phyloP scores from a whole-genome alignment of 2,113 vertebrate genomes.

The Xenopus borealis region DNA sequence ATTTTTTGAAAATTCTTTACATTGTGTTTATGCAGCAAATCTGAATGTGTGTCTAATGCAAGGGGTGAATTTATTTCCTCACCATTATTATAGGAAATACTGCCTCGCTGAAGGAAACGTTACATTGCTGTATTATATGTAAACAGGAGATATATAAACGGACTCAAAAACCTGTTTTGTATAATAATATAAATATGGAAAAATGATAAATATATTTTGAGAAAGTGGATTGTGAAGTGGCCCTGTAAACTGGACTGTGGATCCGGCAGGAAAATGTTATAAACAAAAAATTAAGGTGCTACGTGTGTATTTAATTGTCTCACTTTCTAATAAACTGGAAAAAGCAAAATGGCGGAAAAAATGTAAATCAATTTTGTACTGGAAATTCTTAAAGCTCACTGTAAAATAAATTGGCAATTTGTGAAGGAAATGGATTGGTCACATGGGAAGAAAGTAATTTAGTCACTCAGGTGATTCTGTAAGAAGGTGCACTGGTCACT shows the following conservation, averaged over 20 bases:
- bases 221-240: conserved; percentile 6
- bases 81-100: not conserved
- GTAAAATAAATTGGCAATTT: too few species aligned
- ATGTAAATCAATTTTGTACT: too few species aligned
- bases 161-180: conserved; percentile 9
- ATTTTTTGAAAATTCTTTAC: too few species aligned
- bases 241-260: conserved; percentile 31
- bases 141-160: conserved; percentile 1
- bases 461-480: too few species aligned
- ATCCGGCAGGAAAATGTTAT: not conserved
- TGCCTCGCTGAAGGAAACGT: not conserved
- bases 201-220: conserved; percentile 38
- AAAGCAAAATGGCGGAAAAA: not conserved
- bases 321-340: conserved; percentile 37
- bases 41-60: too few species aligned
- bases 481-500: too few species aligned
- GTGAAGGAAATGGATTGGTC: too few species aligned
- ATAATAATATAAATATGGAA: conserved; percentile 41
- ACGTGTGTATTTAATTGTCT: conserved; percentile 16
- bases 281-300: conserved; percentile 17
- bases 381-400: too few species aligned
- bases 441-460: too few species aligned
- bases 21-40: too few species aligned
- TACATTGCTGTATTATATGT: conserved; percentile 21
- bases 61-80: too few species aligned